These are phyloP conservation scores for Callopanchax toddi DNA, from an alignment of 2,113 vertebrate species.

Conservation along the genomic window DNA sequence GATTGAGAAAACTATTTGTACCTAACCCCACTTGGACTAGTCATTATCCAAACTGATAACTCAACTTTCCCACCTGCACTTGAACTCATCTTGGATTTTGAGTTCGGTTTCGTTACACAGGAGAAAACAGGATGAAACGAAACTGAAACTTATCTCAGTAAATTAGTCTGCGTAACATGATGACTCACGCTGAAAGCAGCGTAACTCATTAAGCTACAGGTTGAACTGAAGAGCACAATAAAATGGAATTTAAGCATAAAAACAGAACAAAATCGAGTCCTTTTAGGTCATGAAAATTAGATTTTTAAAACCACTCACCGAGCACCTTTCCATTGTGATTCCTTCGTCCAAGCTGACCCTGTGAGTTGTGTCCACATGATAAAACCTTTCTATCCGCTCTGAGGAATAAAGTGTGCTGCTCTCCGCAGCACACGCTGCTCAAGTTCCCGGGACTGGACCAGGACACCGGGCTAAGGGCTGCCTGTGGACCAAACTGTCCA, in stretches of 20 bases:
- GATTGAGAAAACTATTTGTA: too few relatives aligned
- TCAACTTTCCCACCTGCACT: neutral
- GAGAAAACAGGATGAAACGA: slow-evolving; percentile 45
- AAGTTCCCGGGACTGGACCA: slow-evolving; percentile 42
- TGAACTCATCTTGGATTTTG: neutral
- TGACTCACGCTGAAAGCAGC: neutral
- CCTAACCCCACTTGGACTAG: too few relatives aligned
- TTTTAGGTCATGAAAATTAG: neutral
- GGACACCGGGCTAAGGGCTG: slow-evolving; percentile 13
- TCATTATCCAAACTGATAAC: too few relatives aligned
- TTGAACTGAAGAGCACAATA: neutral
- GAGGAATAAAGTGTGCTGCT: slow-evolving; percentile 69
- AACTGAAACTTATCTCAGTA: slow-evolving; percentile 48
- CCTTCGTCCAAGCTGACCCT: slow-evolving; percentile 68
- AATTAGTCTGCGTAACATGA: neutral
- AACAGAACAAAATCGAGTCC: slow-evolving; percentile 1
- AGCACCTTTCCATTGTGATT: slow-evolving; percentile 17
- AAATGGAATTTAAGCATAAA: too few relatives aligned
- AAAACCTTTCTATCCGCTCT: slow-evolving; percentile 50
- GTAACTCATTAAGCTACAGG: neutral
- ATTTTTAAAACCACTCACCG: slow-evolving; percentile 35
- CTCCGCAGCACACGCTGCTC: slow-evolving; percentile 60
- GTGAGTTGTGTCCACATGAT: slow-evolving; percentile 68
- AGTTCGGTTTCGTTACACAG: slow-evolving; percentile 33
- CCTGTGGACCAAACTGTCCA: slow-evolving; percentile 57